phyloP scores from a whole-genome alignment of 2,113 vertebrate genomes.

The Mastomys natalensis region DNA sequence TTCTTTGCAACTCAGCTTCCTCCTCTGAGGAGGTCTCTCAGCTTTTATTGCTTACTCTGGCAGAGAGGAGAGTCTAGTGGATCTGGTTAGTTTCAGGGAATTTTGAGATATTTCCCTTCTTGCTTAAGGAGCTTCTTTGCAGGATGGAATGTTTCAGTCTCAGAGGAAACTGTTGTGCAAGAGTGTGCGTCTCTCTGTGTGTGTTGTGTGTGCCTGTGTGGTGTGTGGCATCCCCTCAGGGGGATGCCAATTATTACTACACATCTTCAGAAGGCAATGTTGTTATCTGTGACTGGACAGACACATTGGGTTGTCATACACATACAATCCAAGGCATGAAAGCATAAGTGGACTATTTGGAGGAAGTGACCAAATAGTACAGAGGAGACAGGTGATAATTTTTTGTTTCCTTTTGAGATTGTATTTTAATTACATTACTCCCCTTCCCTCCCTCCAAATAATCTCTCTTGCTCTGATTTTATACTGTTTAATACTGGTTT shows the following conservation, averaged over 20 bases:
- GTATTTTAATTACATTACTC: no score
- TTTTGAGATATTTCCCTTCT: not conserved
- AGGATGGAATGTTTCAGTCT: not conserved
- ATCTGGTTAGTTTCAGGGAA: not conserved
- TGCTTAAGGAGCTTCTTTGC: not conserved
- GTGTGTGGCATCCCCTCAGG: not conserved
- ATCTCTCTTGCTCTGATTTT: no score
- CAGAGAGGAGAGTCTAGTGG: not conserved
- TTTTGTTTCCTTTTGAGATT: no score
- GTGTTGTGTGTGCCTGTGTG: not conserved
- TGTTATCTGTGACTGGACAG: slow-evolving; percentile 47
- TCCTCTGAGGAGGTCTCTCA: not conserved
- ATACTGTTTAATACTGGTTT: no score
- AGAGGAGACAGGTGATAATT: no score
- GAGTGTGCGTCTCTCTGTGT: no score
- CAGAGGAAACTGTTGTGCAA: not conserved
- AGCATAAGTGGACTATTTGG: not conserved
- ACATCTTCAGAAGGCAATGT: slow-evolving; percentile 62
- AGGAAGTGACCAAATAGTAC: not conserved
- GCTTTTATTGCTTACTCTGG: not conserved
- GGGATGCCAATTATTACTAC: not conserved
- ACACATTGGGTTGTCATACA: slow-evolving; percentile 4
- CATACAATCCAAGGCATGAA: not conserved
- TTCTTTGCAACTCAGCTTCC: not conserved
- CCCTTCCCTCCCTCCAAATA: no score